Conservation (phyloP, 2,888 invertebrate genomes). For the Myopa testacea region DNA sequence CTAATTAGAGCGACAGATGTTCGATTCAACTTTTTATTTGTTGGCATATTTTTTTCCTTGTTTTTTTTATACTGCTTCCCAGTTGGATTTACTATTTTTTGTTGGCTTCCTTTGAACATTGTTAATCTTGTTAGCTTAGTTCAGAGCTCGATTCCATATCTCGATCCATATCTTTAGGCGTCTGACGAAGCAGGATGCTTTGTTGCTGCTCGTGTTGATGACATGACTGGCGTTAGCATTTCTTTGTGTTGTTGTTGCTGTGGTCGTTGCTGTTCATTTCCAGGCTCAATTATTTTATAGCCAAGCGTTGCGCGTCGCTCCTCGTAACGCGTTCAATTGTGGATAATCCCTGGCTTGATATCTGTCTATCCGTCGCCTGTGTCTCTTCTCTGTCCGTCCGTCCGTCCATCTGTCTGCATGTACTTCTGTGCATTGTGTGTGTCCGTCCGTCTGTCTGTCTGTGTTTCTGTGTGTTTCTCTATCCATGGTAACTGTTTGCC, state of each 20-base stretch:
- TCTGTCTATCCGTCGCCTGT: not conserved
- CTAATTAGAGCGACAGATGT: conserved; percentile 39
- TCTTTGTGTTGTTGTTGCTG: conserved; percentile 2
- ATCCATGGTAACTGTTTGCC: too few species aligned
- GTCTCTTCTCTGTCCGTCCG: not conserved
- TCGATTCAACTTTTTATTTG: conserved; percentile 16
- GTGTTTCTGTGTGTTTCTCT: not conserved
- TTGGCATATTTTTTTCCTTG: not conserved
- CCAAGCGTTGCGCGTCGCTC: not conserved
- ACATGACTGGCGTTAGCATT: conserved; percentile 8
- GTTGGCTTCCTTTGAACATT: conserved; percentile 28
- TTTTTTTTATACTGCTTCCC: not conserved
- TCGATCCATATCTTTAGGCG: conserved; percentile 23
- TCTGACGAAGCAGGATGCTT: conserved; percentile 10
- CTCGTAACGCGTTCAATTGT: conserved; percentile 30
- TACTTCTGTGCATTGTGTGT: not conserved
- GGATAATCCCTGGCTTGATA: conserved; percentile 28
- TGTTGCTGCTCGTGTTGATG: conserved; percentile 29
- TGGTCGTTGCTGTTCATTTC: conserved; percentile 23
- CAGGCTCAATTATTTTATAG: conserved; percentile 21
- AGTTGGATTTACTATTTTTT: not conserved
- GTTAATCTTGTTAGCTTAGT: conserved; percentile 35
- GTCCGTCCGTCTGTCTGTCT: not conserved
- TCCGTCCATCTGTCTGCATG: not conserved
- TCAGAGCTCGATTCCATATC: conserved; percentile 19